phyloP scores from a whole-genome alignment of 2,797 vertebrate species.

The Acipenser transmontanus region DNA sequence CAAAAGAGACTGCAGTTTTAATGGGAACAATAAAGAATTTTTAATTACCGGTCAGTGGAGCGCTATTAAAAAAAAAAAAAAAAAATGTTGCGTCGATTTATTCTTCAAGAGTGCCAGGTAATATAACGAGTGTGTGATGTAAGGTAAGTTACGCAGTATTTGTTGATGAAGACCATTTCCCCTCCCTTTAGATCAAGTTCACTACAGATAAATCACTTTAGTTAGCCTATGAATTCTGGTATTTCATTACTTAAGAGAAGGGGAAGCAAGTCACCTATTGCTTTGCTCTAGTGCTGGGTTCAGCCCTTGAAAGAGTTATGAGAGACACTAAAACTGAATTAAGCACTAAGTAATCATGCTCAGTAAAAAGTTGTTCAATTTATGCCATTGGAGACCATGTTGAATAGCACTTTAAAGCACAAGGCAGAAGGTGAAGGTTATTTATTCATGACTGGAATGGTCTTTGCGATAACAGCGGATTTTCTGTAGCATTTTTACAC shows the following conservation, averaged over 20 bases:
- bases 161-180: constrained; percentile 6
- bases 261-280: background rate
- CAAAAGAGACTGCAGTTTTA: constrained; percentile 9
- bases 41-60: constrained; percentile 7
- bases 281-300: constrained; percentile 18
- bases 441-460: constrained; percentile 22
- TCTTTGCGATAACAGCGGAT: no score
- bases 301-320: no score
- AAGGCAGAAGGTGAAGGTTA: constrained; percentile 31
- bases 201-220: background rate
- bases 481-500: no score
- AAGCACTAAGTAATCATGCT: no score
- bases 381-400: constrained; percentile 2
- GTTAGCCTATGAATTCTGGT: constrained; percentile 1
- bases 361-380: background rate
- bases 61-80: background rate
- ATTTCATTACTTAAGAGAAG: constrained; percentile 13
- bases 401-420: constrained; percentile 13
- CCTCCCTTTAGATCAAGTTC: constrained; percentile 4
- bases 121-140: background rate
- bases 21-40: constrained; percentile 13
- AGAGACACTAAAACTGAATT: no score
- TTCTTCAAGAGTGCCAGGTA: background rate
- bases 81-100: constrained; percentile 1
- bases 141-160: constrained; percentile 5